Percentiles rank a stretch among this genome's conserved stretches.
These are phyloP conservation scores for Ictidomys tridecemlineatus DNA, from an alignment of 2,113 vertebrate genomes.

Conservation along the genomic window DNA sequence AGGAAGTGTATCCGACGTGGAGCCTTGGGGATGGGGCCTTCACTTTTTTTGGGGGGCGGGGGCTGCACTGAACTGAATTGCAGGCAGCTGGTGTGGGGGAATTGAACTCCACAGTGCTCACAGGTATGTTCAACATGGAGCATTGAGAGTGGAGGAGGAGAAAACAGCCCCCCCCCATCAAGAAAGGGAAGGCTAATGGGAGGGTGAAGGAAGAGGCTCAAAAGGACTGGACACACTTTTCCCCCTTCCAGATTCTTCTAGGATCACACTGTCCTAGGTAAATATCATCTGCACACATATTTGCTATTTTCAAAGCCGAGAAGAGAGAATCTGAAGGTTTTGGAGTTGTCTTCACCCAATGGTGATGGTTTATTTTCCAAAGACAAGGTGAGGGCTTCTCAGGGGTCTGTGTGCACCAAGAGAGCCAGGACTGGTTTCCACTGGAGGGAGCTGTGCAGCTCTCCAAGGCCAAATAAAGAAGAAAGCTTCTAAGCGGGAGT, in stretches of 20 bases:
- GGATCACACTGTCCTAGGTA: not conserved
- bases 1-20: not conserved
- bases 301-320: not conserved
- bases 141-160: not conserved
- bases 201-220: not conserved
- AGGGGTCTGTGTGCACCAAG: not conserved
- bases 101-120: not conserved
- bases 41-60: not conserved
- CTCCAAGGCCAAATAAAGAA: slow-evolving; percentile 40
- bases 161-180: not conserved
- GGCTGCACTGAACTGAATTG: not conserved
- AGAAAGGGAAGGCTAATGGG: too few species aligned
- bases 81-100: not conserved
- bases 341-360: not conserved
- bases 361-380: not conserved
- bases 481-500: not conserved
- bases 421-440: slow-evolving; percentile 16
- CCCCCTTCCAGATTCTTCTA: not conserved
- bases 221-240: not conserved
- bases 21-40: not conserved
- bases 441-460: not conserved
- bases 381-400: not conserved
- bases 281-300: not conserved
- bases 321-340: not conserved
- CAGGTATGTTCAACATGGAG: not conserved